phyloP scores from a whole-genome alignment of 2,888 invertebrate genomes.

The Diaperis boleti region DNA sequence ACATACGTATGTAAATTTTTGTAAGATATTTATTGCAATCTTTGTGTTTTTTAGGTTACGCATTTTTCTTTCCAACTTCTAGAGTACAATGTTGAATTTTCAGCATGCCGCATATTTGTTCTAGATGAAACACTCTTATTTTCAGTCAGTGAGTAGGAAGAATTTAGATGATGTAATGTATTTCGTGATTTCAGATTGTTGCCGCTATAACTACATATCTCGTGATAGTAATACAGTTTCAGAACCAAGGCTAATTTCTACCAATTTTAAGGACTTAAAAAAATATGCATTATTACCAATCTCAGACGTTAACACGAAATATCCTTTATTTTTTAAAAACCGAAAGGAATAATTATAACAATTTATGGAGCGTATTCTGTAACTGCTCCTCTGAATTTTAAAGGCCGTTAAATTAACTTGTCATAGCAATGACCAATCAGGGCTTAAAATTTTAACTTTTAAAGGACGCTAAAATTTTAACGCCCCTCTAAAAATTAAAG shows the following conservation, averaged over 20 bases:
- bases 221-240: slow-evolving; percentile 28
- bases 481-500: too few relatives aligned
- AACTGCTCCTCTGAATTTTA: too few relatives aligned
- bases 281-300: too few relatives aligned
- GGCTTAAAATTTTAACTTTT: too few relatives aligned
- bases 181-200: slow-evolving; percentile 16
- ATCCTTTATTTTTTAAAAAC: too few relatives aligned
- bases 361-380: too few relatives aligned
- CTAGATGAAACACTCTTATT: slow-evolving; percentile 25
- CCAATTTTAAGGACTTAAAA: too few relatives aligned
- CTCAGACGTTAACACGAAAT: too few relatives aligned
- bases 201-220: slow-evolving; percentile 28
- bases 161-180: background rate
- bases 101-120: slow-evolving; percentile 16
- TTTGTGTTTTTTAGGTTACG: slow-evolving; percentile 8
- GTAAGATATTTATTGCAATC: background rate
- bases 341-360: too few relatives aligned
- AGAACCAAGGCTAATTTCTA: slow-evolving; percentile 5
- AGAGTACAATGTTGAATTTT: slow-evolving; percentile 13
- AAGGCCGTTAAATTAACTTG: too few relatives aligned
- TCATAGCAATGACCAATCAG: too few relatives aligned
- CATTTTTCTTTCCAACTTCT: slow-evolving; percentile 29
- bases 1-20: slow-evolving; percentile 7
- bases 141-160: slow-evolving; percentile 7
- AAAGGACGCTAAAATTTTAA: too few relatives aligned